Conservation (phyloP, 2,888 invertebrate genomes). For the Lasius fuliginosus region DNA sequence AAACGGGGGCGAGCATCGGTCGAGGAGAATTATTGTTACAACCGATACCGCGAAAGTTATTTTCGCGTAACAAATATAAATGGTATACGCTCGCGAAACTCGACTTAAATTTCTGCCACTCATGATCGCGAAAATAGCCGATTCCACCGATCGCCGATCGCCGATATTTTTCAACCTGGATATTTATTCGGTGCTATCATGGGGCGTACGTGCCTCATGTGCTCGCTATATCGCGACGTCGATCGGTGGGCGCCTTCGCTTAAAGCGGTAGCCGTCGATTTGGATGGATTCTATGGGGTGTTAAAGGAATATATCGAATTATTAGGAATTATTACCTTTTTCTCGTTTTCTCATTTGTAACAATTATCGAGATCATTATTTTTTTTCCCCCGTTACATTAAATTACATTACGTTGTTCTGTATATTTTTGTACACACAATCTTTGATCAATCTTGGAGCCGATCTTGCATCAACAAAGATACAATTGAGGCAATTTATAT, state of each 20-base stretch:
- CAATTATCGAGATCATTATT: neutral
- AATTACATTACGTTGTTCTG: neutral
- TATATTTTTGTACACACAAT: neutral
- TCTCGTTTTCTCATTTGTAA: neutral
- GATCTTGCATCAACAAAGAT: neutral
- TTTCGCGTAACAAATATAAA: conserved; percentile 26
- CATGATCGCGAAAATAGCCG: conserved; percentile 38
- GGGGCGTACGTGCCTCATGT: conserved; percentile 48
- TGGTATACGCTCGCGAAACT: conserved; percentile 12
- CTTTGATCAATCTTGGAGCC: neutral
- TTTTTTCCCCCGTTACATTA: neutral
- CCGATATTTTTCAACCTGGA: conserved; percentile 39
- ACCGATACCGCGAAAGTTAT: conserved; percentile 1
- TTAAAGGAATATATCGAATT: neutral
- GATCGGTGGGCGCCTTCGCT: conserved; percentile 34
- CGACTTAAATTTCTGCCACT: conserved; percentile 17
- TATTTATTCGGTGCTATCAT: conserved; percentile 53
- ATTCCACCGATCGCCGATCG: conserved; percentile 39
- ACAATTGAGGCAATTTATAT: conserved; percentile 2
- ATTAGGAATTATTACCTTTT: neutral
- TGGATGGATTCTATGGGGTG: conserved; percentile 13
- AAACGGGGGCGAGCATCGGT: neutral
- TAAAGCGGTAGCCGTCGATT: conserved; percentile 42
- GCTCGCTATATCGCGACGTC: conserved; percentile 40
- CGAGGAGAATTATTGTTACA: conserved; percentile 1